Conservation (phyloP, 1,140 invertebrate genomes). For the Diachasma alloeum region DNA sequence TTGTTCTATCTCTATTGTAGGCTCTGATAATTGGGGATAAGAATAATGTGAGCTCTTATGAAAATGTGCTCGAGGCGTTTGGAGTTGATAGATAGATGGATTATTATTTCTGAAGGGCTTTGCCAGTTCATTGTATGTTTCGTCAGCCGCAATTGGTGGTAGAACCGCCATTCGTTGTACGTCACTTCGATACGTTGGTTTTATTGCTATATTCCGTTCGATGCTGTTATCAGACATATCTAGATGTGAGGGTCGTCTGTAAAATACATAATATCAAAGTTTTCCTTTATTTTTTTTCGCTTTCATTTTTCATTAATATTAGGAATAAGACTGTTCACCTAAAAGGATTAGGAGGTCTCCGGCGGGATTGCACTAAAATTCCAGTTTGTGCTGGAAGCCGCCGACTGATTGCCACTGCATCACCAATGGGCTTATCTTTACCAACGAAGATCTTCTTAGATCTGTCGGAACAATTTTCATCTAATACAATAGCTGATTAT, state of each 20-base stretch:
- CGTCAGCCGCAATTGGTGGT: constrained; percentile 26
- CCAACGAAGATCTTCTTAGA: constrained; percentile 83
- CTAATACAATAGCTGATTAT: too few relatives aligned
- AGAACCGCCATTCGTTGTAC: constrained; percentile 38
- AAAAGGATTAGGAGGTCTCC: constrained; percentile 59
- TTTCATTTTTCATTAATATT: not conserved
- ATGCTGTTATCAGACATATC: constrained; percentile 56
- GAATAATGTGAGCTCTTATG: constrained; percentile 35
- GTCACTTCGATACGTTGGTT: constrained; percentile 35
- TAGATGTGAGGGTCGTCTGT: constrained; percentile 42
- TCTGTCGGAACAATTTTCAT: too few relatives aligned
- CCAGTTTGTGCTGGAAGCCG: constrained; percentile 73
- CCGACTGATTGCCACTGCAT: constrained; percentile 77
- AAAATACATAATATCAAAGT: too few relatives aligned
- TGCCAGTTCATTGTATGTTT: constrained; percentile 34
- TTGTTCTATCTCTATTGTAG: constrained; percentile 35
- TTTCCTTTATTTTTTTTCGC: not conserved
- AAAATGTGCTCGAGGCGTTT: constrained; percentile 36
- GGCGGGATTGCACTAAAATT: constrained; percentile 66
- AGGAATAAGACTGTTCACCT: constrained; percentile 42
- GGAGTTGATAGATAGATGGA: constrained; percentile 26
- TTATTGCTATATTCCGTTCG: constrained; percentile 38
- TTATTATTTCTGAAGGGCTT: constrained; percentile 21
- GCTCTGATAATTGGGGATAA: constrained; percentile 27
- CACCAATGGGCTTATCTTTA: constrained; percentile 72